Percentiles rank a stretch among this genome's conserved stretches.
Conservation (phyloP, 1,140 invertebrate genomes). For the Aphelenchoides besseyi region DNA sequence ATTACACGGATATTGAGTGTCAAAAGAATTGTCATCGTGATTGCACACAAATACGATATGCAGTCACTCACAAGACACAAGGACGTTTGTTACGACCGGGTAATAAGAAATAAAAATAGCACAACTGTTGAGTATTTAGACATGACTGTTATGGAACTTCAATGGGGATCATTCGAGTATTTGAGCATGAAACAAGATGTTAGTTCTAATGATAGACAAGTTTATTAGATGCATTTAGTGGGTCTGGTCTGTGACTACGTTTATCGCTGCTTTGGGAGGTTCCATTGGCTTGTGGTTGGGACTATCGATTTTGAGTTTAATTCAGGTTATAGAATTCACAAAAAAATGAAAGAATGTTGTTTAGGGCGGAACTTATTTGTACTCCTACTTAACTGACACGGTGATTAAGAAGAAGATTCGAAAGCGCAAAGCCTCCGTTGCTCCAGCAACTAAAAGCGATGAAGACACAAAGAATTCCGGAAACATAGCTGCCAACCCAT, state of each 20-base stretch:
- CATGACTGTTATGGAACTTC: conserved; percentile 51
- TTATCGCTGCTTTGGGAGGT: conserved; percentile 49
- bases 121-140: conserved; percentile 22
- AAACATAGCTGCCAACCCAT: conserved; percentile 45
- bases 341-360: conserved; percentile 10
- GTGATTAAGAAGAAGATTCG: conserved; percentile 46
- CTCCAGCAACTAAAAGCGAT: conserved; percentile 11
- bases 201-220: not conserved
- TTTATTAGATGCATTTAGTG: conserved; percentile 22
- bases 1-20: conserved; percentile 54
- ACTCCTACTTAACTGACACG: conserved; percentile 46
- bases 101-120: conserved; percentile 26
- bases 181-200: conserved; percentile 55
- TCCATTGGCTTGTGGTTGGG: conserved; percentile 54
- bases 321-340: conserved; percentile 40
- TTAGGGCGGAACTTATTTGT: conserved; percentile 59
- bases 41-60: conserved; percentile 57
- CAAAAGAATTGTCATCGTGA: conserved; percentile 53
- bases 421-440: conserved; percentile 14
- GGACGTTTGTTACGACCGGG: conserved; percentile 53
- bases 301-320: conserved; percentile 48
- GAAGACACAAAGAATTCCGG: conserved; percentile 5
- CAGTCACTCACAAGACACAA: conserved; percentile 51
- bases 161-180: conserved; percentile 61
- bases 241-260: conserved; percentile 48